Evolutionary conservation across 53 echinoderm and acorn worm species (phyloP).

Genomic region (Actinopyga echinites): DNA sequence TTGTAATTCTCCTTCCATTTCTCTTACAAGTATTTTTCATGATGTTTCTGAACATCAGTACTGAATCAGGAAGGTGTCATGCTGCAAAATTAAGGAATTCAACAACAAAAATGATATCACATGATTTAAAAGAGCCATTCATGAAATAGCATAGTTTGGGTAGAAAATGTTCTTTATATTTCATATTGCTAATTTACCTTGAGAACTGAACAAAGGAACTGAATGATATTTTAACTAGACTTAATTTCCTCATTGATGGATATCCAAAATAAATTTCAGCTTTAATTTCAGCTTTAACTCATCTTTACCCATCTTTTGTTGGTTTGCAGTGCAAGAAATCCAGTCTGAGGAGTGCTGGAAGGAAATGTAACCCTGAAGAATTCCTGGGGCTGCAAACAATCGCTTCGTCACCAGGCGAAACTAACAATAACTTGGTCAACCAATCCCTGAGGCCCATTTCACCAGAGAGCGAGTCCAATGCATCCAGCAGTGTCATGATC

Average conservation of each 20-base stretch:
- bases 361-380: conserved; percentile 44
- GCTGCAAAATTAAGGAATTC: too few relatives aligned
- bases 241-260: background rate
- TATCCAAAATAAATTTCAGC: background rate
- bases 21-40: too few relatives aligned
- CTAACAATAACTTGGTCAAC: conserved; percentile 60
- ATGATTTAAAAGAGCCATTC: too few relatives aligned
- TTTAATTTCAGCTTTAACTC: background rate
- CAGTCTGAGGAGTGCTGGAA: background rate
- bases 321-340: conserved; percentile 22
- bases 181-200: too few relatives aligned
- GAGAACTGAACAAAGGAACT: too few relatives aligned
- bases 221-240: background rate
- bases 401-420: conserved; percentile 87
- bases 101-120: too few relatives aligned
- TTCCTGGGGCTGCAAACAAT: conserved; percentile 84
- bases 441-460: conserved; percentile 9
- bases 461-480: conserved; percentile 29
- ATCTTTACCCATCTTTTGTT: too few relatives aligned
- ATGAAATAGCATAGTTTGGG: too few relatives aligned
- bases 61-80: too few relatives aligned
- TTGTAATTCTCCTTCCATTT: too few relatives aligned
- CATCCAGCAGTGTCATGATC: conserved; percentile 86
- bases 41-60: too few relatives aligned
- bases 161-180: too few relatives aligned